Evolutionary conservation across 2,113 vertebrate genomes (phyloP), one percentile per base, ranked within the genome.

Genomic region (Helogale parvula): DNA sequence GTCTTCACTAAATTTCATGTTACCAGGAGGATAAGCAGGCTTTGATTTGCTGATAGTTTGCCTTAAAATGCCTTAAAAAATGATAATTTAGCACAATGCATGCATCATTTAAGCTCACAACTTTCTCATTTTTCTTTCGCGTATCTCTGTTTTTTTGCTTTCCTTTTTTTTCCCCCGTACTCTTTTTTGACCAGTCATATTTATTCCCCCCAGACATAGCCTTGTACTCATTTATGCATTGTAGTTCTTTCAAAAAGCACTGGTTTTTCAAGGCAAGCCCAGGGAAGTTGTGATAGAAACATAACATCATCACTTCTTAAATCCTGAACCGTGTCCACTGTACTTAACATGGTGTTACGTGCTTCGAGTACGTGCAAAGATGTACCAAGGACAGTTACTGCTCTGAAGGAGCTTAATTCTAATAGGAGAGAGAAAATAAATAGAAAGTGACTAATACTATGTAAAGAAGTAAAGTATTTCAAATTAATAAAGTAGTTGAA

Each of bases 1-100:
- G 14, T 52, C 11, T 68, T 91, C 52, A 31, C 74, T 60, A 27
- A 77, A 71, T 41, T 77, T 71, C 60, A 33, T 15, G 31, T 68
- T 33, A 14, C 19, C 7, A 85, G 88, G 60, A 29, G 31, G 76
- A 16, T 33, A 29, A 47, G 12, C 31, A 7, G 19, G 23, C 71
- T 92, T 93, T 65, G 65, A 94, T 68, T 93, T 82, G 38, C n/a
- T 80, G n/a, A 11, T n/a, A 45, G 63, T 84, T 89, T 54, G 45
- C 83, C 69, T 79, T n/a, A 94, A 88, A 90, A 47, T 38, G n/a
- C 76, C 60, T 82, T 29, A 3, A 60, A 6, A 57, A 38, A 57
- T 41, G 71, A 88, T 82, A 38, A 57, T 60, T 80, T 93, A 80
- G 71, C 69, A 29, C 16, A 65, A 25, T n/a, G 14, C 38, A n/a